Percentiles rank a stretch among this genome's conserved stretches.
phyloP scores from a whole-genome alignment of 2,113 vertebrate genomes.

The Felis catus region F.catus_Fca126_mat1.0 CM031416.1:136026001-136026500 shows the following conservation, averaged over 20 bases:
- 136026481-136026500: not conserved
- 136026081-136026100: not conserved
- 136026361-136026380: not conserved
- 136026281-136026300: not conserved
- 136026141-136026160: slow-evolving; percentile 27
- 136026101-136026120: not conserved
- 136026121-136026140: slow-evolving; percentile 29
- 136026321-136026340: not conserved
- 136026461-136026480: not conserved
- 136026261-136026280: slow-evolving; percentile 20
- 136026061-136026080: slow-evolving; percentile 26
- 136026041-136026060: slow-evolving; percentile 48
- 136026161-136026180: slow-evolving; percentile 56
- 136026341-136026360: not conserved
- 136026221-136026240: not conserved
- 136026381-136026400: not conserved
- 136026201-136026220: slow-evolving; percentile 37
- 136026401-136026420: not conserved
- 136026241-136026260: not conserved
- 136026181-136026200: slow-evolving; percentile 33
- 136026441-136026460: slow-evolving; percentile 4
- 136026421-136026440: not conserved
- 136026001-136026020: not conserved
- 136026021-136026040: slow-evolving; percentile 14
- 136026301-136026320: not conserved